Base-by-base conservation (phyloP, 1,140 invertebrate species). In the Rhagoletis pomonella region DNA sequence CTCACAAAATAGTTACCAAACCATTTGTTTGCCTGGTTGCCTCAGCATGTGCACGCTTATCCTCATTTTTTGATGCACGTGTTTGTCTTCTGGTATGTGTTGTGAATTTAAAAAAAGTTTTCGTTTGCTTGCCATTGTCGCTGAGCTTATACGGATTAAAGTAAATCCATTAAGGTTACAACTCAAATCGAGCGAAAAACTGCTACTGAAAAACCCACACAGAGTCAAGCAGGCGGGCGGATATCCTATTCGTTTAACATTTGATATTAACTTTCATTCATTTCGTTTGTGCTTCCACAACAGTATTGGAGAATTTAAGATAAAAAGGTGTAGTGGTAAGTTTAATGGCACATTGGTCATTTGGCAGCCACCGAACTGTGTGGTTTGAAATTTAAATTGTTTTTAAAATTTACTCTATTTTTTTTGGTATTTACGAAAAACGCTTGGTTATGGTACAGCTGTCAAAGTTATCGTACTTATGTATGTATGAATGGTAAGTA, bases 151-250 rank as follows among this genome's bases (percentile, higher is more conserved):
- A n/a, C 14, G 69, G 42, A 47, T 73, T 73, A 73, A 73, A 73
- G 69, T 73, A 47, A 81, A 81, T 81, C 73, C 73, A 81, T 81
- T 81, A 55, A 81, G 47, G 73, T 55, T 81, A 81, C 73, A 81
- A 58, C 73, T 55, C 73, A 81, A 81, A 81, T 81, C 73, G 73
- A 81, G 73, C 47, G 47, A 81, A 81, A 81, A 42, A 55, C 6
- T 29, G 29, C 29, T 29, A 29, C 29, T 29, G 29, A 29, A 29
- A 29, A 42, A 55, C 17, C 10, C 6, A 58, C 47, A 81, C 47
- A 67, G 44, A 19, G 12, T 47, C 10, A n/a, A 50, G 44, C 69
- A 77, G 14, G 17, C 69, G 47, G 10, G 69, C 39, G 44, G 44
- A 77, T 77, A 47, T 77, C 44, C 65, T 39, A 77, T 6, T 64